Percentiles rank a stretch among this genome's conserved stretches.
Conservation (phyloP, 2,888 invertebrate species). For the Vannuccia rotundouncinata region DNA sequence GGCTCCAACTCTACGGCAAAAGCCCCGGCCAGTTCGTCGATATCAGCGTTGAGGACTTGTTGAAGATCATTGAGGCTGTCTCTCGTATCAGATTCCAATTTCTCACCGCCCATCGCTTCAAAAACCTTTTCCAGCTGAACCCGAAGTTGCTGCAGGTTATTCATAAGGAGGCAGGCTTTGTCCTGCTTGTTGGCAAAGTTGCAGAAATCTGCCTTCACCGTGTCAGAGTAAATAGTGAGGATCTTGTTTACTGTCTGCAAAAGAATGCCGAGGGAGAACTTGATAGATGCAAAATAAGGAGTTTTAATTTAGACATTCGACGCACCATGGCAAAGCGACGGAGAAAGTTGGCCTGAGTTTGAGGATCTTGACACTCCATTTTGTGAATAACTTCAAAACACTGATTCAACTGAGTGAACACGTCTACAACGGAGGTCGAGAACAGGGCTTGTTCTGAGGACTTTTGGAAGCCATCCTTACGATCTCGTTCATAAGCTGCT, state of each 20-base stretch:
- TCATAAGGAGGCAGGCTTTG: constrained; percentile 99
- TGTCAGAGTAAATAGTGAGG: constrained; percentile 90
- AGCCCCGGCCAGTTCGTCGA: constrained; percentile 86
- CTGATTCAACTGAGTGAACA: constrained; percentile 97
- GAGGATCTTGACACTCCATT: constrained; percentile 96
- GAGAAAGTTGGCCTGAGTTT: constrained; percentile 98
- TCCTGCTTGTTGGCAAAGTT: constrained; percentile 82
- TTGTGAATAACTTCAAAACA: constrained; percentile 98
- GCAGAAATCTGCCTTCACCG: constrained; percentile 91
- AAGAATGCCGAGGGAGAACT: not conserved
- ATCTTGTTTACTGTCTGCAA: constrained; percentile 85
- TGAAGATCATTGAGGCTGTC: constrained; percentile 73
- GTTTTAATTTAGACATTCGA: constrained; percentile 41
- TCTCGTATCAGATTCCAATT: constrained; percentile 50
- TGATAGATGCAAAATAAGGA: not conserved
- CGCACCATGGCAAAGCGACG: constrained; percentile 82
- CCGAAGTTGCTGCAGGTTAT: constrained; percentile 95
- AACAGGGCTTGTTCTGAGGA: constrained; percentile 97
- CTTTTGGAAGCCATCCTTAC: constrained; percentile 69
- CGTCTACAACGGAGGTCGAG: constrained; percentile 97
- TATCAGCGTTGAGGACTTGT: constrained; percentile 80
- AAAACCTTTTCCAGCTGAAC: constrained; percentile 99
- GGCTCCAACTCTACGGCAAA: constrained; percentile 74
- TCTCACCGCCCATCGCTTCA: constrained; percentile 96
- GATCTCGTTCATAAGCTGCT: constrained; percentile 74